Conservation (phyloP, 2,797 vertebrate genomes). For the Onychomys arenicola region DNA sequence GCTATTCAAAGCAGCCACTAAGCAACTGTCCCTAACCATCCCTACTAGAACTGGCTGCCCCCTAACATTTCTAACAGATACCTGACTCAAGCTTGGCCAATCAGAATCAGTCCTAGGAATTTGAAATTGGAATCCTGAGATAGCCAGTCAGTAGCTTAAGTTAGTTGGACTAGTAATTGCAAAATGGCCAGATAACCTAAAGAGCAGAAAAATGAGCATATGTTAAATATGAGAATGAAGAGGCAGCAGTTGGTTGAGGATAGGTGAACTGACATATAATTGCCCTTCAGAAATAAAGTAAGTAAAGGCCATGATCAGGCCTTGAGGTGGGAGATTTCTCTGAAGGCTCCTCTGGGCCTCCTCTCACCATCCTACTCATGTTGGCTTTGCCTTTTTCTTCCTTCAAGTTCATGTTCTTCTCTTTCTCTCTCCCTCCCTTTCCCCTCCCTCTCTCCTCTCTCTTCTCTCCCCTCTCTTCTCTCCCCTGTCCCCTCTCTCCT, state of each 20-base stretch:
- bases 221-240: neutral
- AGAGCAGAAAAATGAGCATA: neutral
- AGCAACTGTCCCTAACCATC: neutral
- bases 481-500: too few species aligned
- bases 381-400: neutral
- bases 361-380: neutral
- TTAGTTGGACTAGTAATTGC: neutral
- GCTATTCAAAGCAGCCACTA: neutral
- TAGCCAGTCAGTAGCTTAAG: neutral
- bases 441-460: too few species aligned
- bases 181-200: neutral
- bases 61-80: neutral
- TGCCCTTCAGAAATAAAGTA: neutral
- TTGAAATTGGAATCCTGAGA: neutral
- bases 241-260: neutral
- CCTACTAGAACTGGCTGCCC: neutral
- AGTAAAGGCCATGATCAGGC: neutral
- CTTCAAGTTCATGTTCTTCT: neutral
- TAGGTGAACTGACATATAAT: neutral
- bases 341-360: neutral
- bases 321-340: neutral
- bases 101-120: neutral
- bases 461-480: too few species aligned
- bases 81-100: neutral
- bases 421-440: too few species aligned